Conservation (phyloP, 2,797 vertebrate genomes). For the Sphenopsis melanotis region DNA sequence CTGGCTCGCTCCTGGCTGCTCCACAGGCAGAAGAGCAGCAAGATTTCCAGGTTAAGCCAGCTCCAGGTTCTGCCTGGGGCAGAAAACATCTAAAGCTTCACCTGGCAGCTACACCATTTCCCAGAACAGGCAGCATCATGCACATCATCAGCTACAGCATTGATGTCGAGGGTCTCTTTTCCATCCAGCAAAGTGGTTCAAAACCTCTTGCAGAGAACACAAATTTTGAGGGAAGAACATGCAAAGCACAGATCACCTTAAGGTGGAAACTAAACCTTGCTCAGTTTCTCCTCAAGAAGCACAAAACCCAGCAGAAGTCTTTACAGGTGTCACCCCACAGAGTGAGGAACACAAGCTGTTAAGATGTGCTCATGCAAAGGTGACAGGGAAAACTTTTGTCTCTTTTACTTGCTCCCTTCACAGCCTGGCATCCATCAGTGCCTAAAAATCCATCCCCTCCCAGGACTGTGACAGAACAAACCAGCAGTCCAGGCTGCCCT, state of each 20-base stretch:
- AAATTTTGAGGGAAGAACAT: neutral
- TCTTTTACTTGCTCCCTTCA: neutral
- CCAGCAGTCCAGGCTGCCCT: neutral
- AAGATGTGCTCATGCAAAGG: neutral
- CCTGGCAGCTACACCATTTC: neutral
- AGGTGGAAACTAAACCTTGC: neutral
- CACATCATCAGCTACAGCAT: fast-evolving
- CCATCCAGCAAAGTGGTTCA: neutral
- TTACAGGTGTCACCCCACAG: neutral
- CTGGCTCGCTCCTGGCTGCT: neutral
- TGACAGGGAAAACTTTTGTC: fast-evolving
- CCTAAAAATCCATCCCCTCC: neutral
- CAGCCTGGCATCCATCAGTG: neutral
- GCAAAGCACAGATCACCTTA: neutral
- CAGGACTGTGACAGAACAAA: neutral
- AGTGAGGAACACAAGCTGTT: neutral
- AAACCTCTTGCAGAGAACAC: neutral
- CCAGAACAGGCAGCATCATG: neutral
- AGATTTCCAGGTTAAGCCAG: neutral
- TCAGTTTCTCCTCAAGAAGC: neutral
- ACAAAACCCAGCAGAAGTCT: neutral
- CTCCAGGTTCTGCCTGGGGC: neutral
- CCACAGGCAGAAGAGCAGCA: neutral
- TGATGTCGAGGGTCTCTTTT: neutral
- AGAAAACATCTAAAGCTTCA: neutral